Conservation (phyloP, 1,140 invertebrate genomes). For the Colletes latitarsis region DNA sequence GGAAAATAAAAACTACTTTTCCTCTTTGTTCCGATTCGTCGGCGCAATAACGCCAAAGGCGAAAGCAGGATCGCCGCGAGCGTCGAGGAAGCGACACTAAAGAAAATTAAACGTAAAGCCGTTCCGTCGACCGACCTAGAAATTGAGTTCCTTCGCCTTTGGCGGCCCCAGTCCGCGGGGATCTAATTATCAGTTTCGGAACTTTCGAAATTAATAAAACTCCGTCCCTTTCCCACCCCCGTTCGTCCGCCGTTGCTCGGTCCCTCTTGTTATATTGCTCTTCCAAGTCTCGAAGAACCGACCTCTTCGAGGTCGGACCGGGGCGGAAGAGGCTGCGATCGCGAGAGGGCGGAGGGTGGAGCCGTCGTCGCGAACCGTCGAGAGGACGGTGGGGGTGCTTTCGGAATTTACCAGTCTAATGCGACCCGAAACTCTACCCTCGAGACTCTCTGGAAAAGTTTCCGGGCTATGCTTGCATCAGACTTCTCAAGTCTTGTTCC, state of each 20-base stretch:
- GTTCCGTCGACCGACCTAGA: constrained; percentile 50
- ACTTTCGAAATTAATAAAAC: constrained; percentile 80
- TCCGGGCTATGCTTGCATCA: constrained; percentile 49
- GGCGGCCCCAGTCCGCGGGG: constrained; percentile 61
- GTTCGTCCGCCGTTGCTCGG: constrained; percentile 21
- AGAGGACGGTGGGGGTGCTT: constrained; percentile 45
- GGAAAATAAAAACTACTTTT: too few species aligned
- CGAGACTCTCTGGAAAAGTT: constrained; percentile 55
- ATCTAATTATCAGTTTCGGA: constrained; percentile 79
- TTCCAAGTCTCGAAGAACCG: constrained; percentile 69
- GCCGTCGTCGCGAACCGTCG: constrained; percentile 31
- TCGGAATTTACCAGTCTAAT: constrained; percentile 76
- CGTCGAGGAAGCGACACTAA: constrained; percentile 34
- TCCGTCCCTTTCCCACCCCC: constrained; percentile 44
- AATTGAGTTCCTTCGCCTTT: constrained; percentile 63
- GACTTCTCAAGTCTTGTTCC: constrained; percentile 61
- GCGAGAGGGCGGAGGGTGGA: constrained; percentile 18
- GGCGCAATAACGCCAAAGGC: not conserved
- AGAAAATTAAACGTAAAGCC: constrained; percentile 46
- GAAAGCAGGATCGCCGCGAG: constrained; percentile 7
- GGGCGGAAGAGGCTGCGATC: constrained; percentile 28
- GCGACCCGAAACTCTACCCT: constrained; percentile 63
- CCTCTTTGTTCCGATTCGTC: too few species aligned
- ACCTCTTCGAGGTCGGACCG: constrained; percentile 48
- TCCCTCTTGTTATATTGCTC: constrained; percentile 70